phyloP scores from a whole-genome alignment of 2,113 vertebrate species.

The Oncorhynchus gorbuscha region DNA sequence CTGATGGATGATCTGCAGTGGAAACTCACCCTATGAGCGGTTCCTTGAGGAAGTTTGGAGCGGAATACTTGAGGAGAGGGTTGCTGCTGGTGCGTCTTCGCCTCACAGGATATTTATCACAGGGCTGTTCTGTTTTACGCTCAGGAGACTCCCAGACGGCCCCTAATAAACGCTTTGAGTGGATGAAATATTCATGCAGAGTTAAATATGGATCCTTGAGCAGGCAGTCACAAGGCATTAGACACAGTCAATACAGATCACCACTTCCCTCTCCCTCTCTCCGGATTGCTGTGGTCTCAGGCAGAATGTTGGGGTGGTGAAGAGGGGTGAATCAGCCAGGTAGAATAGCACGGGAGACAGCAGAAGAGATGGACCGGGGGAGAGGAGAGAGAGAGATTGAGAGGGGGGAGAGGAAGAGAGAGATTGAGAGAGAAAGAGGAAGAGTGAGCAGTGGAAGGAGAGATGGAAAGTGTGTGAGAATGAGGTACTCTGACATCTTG shows the following conservation, averaged over 20 bases:
- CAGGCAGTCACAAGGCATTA: constrained; percentile 57
- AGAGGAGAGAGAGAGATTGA: too few relatives aligned
- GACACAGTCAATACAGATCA: constrained; percentile 67
- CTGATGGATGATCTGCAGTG: constrained; percentile 47
- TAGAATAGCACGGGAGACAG: constrained; percentile 32
- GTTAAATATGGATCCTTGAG: constrained; percentile 72
- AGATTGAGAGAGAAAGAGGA: background rate
- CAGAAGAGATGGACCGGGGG: too few relatives aligned
- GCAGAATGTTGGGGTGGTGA: constrained; percentile 23
- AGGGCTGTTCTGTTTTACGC: constrained; percentile 49
- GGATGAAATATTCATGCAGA: constrained; percentile 72
- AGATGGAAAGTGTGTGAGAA: background rate
- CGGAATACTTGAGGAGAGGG: constrained; percentile 40
- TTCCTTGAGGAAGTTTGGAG: constrained; percentile 29
- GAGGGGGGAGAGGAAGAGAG: background rate
- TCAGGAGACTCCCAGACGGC: constrained; percentile 57
- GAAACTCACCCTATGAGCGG: constrained; percentile 36
- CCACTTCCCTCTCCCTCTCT: constrained; percentile 36
- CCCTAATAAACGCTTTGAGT: constrained; percentile 66
- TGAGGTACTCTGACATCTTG: constrained; percentile 26
- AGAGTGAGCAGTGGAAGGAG: constrained; percentile 16
- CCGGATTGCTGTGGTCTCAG: background rate
- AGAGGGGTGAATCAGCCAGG: constrained; percentile 33
- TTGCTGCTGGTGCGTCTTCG: constrained; percentile 15
- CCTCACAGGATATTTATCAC: constrained; percentile 62